Evolutionary conservation across 2,113 vertebrate species (phyloP).

Genomic region (Mesitornis unicolor): DNA sequence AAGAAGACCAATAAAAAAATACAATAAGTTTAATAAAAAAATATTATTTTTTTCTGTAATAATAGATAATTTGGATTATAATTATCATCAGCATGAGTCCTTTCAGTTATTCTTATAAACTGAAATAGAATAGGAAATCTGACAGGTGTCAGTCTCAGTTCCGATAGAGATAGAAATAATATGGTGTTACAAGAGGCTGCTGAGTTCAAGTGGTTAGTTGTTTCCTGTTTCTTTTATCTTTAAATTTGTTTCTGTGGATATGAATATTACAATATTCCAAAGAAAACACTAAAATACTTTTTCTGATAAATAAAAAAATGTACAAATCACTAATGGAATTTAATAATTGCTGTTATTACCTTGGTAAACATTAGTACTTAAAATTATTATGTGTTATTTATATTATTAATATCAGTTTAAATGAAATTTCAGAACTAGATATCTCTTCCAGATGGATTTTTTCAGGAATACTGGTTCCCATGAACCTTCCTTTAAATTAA

Average conservation of each 20-base stretch:
- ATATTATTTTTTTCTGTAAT: slow-evolving; percentile 8
- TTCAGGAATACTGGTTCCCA: background rate
- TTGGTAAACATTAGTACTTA: slow-evolving; percentile 3
- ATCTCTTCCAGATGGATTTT: background rate
- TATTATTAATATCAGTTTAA: background rate
- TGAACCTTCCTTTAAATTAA: background rate
- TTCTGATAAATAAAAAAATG: background rate
- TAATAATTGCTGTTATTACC: background rate
- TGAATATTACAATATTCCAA: slow-evolving; percentile 9
- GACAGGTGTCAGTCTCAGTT: background rate
- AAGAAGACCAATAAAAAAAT: background rate
- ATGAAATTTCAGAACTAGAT: background rate
- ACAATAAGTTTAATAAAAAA: background rate
- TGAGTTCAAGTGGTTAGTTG: slow-evolving; percentile 30
- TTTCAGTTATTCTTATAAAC: slow-evolving; percentile 22
- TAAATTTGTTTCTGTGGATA: slow-evolving; percentile 29
- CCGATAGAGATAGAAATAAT: background rate
- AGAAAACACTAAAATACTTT: background rate
- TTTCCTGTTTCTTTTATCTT: slow-evolving; percentile 46
- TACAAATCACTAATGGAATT: background rate
- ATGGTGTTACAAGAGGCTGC: background rate
- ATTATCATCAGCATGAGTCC: slow-evolving; percentile 13
- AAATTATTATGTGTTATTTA: background rate
- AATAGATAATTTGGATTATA: slow-evolving; percentile 46
- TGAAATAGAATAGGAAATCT: background rate